A percentile compares a stretch with the other conserved stretches of the same genome.
phyloP scores from a whole-genome alignment of 2,888 invertebrate species.

The Helobdella robusta region DNA sequence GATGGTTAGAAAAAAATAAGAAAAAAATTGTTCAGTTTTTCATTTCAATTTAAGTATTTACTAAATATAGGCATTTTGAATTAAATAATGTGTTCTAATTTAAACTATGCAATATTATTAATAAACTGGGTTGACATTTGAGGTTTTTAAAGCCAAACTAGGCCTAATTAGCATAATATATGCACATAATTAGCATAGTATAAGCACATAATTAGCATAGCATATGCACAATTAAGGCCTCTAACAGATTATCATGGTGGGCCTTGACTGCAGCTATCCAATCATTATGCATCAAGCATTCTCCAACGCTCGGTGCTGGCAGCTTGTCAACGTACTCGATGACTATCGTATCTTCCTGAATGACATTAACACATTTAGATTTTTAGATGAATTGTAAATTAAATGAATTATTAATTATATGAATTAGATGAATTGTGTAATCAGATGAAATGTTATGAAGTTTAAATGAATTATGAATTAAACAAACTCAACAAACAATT shows the following conservation, averaged over 20 bases:
- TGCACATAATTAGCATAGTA: too few relatives aligned
- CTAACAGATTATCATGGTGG: conserved; percentile 23
- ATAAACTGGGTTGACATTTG: too few relatives aligned
- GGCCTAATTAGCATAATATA: too few relatives aligned
- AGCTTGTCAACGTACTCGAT: conserved; percentile 83
- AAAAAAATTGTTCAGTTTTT: too few relatives aligned
- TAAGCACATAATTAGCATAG: too few relatives aligned
- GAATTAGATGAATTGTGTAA: neutral
- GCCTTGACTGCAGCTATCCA: conserved; percentile 83
- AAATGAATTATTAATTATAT: neutral
- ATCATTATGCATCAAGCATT: conserved; percentile 86
- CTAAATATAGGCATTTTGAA: too few relatives aligned
- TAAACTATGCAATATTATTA: too few relatives aligned
- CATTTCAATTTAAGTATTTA: too few relatives aligned
- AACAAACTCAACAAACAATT: conserved; percentile 49
- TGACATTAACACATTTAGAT: neutral
- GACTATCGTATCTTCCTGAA: conserved; percentile 12
- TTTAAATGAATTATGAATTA: neutral
- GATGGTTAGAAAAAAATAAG: neutral
- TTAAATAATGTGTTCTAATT: too few relatives aligned
- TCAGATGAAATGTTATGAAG: neutral
- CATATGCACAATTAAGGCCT: too few relatives aligned
- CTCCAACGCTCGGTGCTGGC: conserved; percentile 82
- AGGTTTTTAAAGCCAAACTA: too few relatives aligned
- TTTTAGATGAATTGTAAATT: neutral